phyloP scores from a whole-genome alignment of 2,113 vertebrate genomes.

The Aphyosemion australe region DNA sequence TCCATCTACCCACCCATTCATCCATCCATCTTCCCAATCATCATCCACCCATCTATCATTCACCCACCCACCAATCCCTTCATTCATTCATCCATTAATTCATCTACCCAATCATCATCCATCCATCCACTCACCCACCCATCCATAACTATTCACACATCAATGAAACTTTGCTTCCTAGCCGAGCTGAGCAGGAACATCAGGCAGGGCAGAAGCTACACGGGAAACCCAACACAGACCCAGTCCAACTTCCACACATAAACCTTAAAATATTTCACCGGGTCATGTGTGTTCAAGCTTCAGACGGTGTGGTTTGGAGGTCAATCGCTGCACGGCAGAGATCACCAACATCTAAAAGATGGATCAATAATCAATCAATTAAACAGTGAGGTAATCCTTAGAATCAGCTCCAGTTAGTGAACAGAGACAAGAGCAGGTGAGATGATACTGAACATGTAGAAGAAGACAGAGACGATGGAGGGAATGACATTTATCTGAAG shows the following conservation, averaged over 20 bases:
- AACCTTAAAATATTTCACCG: background rate
- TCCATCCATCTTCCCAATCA: too few species aligned
- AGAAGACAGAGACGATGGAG: too few species aligned
- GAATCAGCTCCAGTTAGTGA: conserved; percentile 38
- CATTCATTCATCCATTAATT: too few species aligned
- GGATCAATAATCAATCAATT: conserved; percentile 43
- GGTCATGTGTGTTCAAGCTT: too few species aligned
- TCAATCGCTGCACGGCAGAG: conserved; percentile 36
- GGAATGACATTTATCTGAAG: conserved; percentile 54
- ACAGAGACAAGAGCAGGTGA: conserved; percentile 1
- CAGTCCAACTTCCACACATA: conserved; percentile 32
- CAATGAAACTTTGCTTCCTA: conserved; percentile 29
- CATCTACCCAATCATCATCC: too few species aligned
- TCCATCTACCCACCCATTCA: too few species aligned
- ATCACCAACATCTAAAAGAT: conserved; percentile 58
- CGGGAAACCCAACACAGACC: conserved; percentile 45
- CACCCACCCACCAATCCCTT: too few species aligned
- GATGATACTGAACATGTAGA: conserved; percentile 4
- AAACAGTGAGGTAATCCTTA: conserved; percentile 20
- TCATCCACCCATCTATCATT: too few species aligned
- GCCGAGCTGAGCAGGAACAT: conserved; percentile 12
- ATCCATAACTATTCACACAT: too few species aligned
- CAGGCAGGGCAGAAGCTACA: conserved; percentile 9
- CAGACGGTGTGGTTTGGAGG: conserved; percentile 39
- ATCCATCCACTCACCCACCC: too few species aligned